Percentiles rank a stretch among this genome's conserved stretches.
phyloP scores from a whole-genome alignment of 1,140 invertebrate genomes.

The Reticulitermes speratus region DNA sequence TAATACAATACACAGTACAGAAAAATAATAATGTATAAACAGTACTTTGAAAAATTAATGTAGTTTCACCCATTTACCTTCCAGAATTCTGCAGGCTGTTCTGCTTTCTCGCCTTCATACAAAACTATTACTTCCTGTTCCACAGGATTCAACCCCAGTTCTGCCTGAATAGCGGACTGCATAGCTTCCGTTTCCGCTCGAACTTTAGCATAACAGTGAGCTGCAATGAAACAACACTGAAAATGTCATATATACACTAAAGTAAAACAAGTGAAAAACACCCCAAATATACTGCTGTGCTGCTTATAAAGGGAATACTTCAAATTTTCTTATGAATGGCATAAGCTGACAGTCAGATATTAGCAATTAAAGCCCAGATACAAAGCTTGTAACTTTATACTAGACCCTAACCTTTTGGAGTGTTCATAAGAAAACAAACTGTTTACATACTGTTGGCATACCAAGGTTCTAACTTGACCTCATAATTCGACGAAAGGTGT shows the following conservation, averaged over 20 bases:
- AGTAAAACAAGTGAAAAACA: conserved; percentile 15
- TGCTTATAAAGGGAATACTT: not conserved
- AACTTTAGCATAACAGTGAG: conserved; percentile 78
- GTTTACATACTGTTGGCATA: no score
- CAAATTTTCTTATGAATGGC: no score
- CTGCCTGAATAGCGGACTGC: conserved; percentile 68
- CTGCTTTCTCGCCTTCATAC: conserved; percentile 74
- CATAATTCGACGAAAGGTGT: no score
- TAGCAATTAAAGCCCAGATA: no score
- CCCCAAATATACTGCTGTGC: not conserved
- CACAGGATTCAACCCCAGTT: conserved; percentile 68
- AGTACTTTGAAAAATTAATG: not conserved
- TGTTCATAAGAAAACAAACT: no score
- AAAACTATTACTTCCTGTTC: conserved; percentile 81
- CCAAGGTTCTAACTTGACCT: no score
- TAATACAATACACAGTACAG: not conserved
- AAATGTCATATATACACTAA: conserved; percentile 20
- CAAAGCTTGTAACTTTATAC: no score
- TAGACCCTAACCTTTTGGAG: no score
- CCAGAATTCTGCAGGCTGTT: conserved; percentile 42
- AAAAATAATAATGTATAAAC: not conserved
- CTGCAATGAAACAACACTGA: conserved; percentile 47
- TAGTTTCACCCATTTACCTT: conserved; percentile 44
- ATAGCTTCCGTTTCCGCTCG: conserved; percentile 76
- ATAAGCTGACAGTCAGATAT: no score